These are phyloP conservation scores for Serranus cabrilla DNA, from an alignment of 2,797 vertebrate species.

Conservation along the genomic window DNA sequence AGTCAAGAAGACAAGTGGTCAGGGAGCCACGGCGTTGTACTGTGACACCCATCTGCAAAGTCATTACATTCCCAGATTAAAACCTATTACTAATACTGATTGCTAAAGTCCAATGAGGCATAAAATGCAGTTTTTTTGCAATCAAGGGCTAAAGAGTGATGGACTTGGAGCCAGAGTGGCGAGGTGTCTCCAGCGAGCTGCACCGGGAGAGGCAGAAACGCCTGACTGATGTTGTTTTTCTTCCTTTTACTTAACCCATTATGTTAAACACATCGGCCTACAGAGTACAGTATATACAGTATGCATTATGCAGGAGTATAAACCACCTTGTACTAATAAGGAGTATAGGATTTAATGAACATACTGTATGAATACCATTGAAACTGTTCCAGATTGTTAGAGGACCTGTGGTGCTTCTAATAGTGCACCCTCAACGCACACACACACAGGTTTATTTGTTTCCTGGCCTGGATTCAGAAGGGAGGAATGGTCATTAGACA, in stretches of 20 bases:
- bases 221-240: slow-evolving; percentile 44
- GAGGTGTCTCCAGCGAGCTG: slow-evolving; percentile 15
- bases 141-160: slow-evolving; percentile 58
- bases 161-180: slow-evolving; percentile 26
- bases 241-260: slow-evolving; percentile 34
- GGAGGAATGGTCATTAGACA: slow-evolving; percentile 71
- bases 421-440: background rate
- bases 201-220: background rate
- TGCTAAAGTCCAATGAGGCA: slow-evolving; percentile 68
- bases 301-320: slow-evolving; percentile 45
- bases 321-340: slow-evolving; percentile 43
- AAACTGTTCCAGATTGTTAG: slow-evolving; percentile 26
- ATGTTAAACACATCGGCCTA: slow-evolving; percentile 31
- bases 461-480: slow-evolving; percentile 60
- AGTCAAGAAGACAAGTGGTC: slow-evolving; percentile 58
- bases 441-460: slow-evolving; percentile 40
- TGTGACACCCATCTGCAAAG: slow-evolving; percentile 71
- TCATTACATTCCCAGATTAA: slow-evolving; percentile 70
- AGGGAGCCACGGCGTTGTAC: slow-evolving; percentile 42
- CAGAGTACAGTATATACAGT: slow-evolving; percentile 20
- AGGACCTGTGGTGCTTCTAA: slow-evolving; percentile 20
- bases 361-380: slow-evolving; percentile 25
- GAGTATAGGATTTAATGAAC: slow-evolving; percentile 36
- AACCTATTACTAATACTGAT: slow-evolving; percentile 74
- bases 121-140: slow-evolving; percentile 65